Conservation (phyloP, 2,888 invertebrate species). For the Autographa pulchrina region DNA sequence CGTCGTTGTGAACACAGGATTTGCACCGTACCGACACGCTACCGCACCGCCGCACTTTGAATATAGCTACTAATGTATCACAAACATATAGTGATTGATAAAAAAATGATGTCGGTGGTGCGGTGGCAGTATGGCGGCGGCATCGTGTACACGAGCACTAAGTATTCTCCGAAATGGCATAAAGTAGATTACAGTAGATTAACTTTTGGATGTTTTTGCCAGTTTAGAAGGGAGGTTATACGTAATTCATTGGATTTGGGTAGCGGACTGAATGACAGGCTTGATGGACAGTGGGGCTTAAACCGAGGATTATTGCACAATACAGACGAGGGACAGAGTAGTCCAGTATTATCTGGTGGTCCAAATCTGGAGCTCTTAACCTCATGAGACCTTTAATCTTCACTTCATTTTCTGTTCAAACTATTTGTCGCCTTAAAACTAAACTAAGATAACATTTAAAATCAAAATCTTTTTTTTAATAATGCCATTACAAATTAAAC, state of each 20-base stretch:
- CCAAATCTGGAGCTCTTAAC: conserved; percentile 15
- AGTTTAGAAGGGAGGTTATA: conserved; percentile 35
- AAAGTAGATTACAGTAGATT: conserved; percentile 36
- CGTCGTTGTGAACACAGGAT: no score
- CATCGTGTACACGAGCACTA: conserved; percentile 12
- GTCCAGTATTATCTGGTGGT: conserved; percentile 18
- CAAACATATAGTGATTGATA: no score
- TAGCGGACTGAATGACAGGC: conserved; percentile 48
- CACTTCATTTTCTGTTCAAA: no score
- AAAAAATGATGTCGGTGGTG: no score
- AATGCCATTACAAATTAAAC: no score
- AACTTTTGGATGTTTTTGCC: conserved; percentile 48
- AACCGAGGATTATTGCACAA: conserved; percentile 36
- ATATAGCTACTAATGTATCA: no score
- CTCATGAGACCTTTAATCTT: conserved; percentile 1
- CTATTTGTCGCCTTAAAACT: no score
- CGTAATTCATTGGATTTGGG: conserved; percentile 57
- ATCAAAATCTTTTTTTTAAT: no score
- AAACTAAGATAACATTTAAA: no score
- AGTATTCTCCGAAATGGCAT: conserved; percentile 33
- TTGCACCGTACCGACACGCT: no score
- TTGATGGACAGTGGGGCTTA: conserved; percentile 47
- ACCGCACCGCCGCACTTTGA: no score
- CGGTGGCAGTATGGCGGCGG: no score
- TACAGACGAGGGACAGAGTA: conserved; percentile 29